Evolutionary conservation across 2,113 vertebrate species (phyloP).

Genomic region (Vireo altiloquus): DNA sequence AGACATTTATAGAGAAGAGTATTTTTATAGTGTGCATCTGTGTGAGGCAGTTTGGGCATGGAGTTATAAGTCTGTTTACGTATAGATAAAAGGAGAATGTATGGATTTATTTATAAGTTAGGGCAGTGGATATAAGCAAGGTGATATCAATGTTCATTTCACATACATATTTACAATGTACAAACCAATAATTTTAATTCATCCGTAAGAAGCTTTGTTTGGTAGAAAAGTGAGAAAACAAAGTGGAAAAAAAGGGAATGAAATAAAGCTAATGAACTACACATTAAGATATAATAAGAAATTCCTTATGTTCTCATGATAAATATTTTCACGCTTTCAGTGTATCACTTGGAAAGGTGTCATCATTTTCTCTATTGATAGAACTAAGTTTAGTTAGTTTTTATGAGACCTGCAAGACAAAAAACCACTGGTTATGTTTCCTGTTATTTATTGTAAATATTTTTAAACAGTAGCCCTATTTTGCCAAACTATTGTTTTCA

Average conservation of each 20-base stretch:
- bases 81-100: not conserved
- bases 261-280: not conserved
- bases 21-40: not conserved
- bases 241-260: not conserved
- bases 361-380: not conserved
- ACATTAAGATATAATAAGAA: not conserved
- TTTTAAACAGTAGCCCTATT: not conserved
- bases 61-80: not conserved
- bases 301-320: not conserved
- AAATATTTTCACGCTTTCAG: not conserved
- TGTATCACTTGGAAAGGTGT: not conserved
- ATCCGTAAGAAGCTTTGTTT: not conserved
- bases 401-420: not conserved
- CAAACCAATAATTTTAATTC: not conserved
- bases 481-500: not conserved
- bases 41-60: not conserved
- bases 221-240: not conserved
- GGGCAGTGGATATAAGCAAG: not conserved
- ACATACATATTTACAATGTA: not conserved
- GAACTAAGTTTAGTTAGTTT: not conserved
- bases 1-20: slow-evolving; percentile 11
- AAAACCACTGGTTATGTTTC: not conserved
- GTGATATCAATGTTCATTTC: not conserved
- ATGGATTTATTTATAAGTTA: not conserved
- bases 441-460: not conserved